Evolutionary conservation across 2,888 invertebrate species (phyloP).

Genomic region (Emmelina monodactyla): DNA sequence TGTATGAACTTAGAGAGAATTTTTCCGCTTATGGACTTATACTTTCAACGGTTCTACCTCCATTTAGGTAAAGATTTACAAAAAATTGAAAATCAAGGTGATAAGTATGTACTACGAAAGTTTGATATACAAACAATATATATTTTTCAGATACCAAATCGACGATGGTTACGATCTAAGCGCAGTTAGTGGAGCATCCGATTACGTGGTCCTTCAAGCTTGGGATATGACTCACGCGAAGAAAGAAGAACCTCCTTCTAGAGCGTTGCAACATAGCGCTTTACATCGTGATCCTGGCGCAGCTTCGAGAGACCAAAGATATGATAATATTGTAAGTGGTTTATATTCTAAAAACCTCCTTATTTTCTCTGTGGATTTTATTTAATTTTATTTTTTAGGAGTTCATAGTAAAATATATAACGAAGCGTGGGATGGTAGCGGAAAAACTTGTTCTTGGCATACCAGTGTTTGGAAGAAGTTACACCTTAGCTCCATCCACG

Average conservation of each 20-base stretch:
- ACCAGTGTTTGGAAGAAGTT: conserved; percentile 77
- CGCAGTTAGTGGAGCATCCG: conserved; percentile 67
- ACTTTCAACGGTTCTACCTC: conserved; percentile 66
- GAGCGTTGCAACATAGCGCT: conserved; percentile 56
- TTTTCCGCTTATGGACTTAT: conserved; percentile 65
- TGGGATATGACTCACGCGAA: conserved; percentile 64
- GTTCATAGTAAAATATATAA: conserved; percentile 73
- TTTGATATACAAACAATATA: not conserved
- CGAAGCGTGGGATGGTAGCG: conserved; percentile 69
- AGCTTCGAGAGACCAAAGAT: conserved; percentile 42
- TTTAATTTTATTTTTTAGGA: conserved; percentile 46
- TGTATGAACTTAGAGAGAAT: conserved; percentile 69
- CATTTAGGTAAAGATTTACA: conserved; percentile 48
- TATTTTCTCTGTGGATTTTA: too few relatives aligned
- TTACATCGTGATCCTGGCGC: conserved; percentile 56
- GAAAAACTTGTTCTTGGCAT: conserved; percentile 76
- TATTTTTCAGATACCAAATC: conserved; percentile 50
- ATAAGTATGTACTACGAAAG: not conserved
- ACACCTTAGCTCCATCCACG: conserved; percentile 67
- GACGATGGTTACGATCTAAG: conserved; percentile 73
- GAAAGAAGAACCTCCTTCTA: conserved; percentile 48
- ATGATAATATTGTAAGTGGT: conserved; percentile 46
- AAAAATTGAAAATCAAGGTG: not conserved
- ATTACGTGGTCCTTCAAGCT: conserved; percentile 74
- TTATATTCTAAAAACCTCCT: too few relatives aligned